Conservation (phyloP, 2,888 invertebrate genomes). For the Plusia festucae region DNA sequence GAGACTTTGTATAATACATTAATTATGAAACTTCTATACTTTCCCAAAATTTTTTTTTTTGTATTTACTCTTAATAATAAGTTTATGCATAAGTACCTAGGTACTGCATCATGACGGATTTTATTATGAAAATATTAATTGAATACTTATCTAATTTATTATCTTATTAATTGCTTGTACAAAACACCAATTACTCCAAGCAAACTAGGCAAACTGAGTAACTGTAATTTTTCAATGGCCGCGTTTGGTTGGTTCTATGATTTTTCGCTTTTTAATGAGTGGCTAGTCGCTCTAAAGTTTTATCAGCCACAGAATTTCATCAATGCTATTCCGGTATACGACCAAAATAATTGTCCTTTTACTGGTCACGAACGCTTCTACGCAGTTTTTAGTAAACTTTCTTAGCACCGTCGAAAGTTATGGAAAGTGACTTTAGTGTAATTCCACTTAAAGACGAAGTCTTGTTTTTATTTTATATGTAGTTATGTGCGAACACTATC, state of each 20-base stretch:
- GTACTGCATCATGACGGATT: slow-evolving; percentile 38
- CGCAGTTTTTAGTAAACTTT: too few species aligned
- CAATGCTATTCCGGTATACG: background rate
- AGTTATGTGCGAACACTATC: slow-evolving; percentile 14
- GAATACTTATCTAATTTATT: slow-evolving; percentile 52
- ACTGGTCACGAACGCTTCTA: too few species aligned
- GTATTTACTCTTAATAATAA: slow-evolving; percentile 13
- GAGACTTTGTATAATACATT: slow-evolving; percentile 8
- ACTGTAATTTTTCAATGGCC: background rate
- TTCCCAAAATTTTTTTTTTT: slow-evolving; percentile 24
- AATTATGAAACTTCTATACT: slow-evolving; percentile 11
- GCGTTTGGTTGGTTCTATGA: background rate
- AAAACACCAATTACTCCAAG: slow-evolving; percentile 49
- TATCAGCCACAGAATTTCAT: background rate
- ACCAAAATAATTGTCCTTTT: background rate
- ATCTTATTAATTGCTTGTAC: slow-evolving; percentile 64
- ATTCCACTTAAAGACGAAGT: too few species aligned
- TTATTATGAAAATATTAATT: slow-evolving; percentile 57
- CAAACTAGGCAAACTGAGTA: slow-evolving; percentile 15
- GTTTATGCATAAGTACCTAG: slow-evolving; percentile 31
- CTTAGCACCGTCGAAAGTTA: too few species aligned
- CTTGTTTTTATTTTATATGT: too few species aligned
- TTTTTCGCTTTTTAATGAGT: background rate
- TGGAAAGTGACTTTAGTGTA: too few species aligned
- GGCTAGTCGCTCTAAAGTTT: too few species aligned